Percentiles rank a stretch among this genome's conserved stretches.
Evolutionary conservation across 2,113 vertebrate genomes (phyloP).

Genomic region (Saccopteryx bilineata): DNA sequence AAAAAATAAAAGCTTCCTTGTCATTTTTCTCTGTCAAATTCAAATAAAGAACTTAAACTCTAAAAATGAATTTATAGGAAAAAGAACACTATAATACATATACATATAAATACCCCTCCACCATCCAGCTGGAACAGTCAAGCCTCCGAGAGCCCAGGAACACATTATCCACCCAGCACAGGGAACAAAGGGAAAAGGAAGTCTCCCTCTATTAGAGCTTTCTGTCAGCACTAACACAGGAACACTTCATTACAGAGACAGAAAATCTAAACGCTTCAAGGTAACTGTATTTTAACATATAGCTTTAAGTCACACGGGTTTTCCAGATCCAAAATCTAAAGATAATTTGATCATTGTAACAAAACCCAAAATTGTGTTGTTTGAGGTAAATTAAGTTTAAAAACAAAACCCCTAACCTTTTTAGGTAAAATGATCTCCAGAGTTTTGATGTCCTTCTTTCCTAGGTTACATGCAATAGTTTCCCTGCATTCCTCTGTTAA

Average conservation of each 20-base stretch:
- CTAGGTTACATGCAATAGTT: constrained; percentile 74
- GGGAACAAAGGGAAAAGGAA: constrained; percentile 73
- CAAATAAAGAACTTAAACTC: constrained; percentile 15
- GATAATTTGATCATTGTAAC: neutral
- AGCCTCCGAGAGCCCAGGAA: constrained; percentile 58
- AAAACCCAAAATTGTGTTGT: neutral
- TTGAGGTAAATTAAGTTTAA: constrained; percentile 19
- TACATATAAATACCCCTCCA: neutral
- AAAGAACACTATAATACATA: neutral
- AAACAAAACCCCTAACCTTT: constrained; percentile 21
- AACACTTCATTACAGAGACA: constrained; percentile 47
- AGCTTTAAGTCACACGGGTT: neutral
- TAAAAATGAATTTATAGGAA: constrained; percentile 45
- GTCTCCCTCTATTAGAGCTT: constrained; percentile 51
- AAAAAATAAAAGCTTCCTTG: neutral
- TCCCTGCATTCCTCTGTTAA: constrained; percentile 82
- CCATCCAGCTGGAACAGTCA: neutral
- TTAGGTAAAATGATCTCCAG: constrained; percentile 24
- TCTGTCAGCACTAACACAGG: constrained; percentile 66
- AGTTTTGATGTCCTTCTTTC: constrained; percentile 64
- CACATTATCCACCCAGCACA: neutral
- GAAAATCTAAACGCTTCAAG: constrained; percentile 17
- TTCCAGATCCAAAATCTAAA: constrained; percentile 12
- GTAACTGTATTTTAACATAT: neutral
- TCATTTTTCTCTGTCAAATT: constrained; percentile 35